These are phyloP conservation scores for Cephus cinctus DNA, from an alignment of 1,140 invertebrate species.

Conservation along the genomic window DNA sequence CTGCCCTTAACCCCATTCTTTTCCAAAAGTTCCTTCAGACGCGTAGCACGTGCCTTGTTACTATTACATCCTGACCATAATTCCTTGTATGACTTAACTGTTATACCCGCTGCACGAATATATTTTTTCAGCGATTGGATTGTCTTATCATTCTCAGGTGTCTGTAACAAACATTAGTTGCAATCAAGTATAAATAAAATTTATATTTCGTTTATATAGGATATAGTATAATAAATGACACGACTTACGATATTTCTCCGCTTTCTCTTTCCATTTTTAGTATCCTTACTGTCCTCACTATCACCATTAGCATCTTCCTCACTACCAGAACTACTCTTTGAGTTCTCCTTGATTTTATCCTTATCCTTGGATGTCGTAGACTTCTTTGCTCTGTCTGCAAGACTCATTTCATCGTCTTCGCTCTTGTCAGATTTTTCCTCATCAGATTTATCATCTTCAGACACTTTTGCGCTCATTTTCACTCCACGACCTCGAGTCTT, in stretches of 20 bases:
- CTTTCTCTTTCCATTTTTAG: background rate
- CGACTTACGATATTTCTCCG: too few species aligned
- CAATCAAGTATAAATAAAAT: background rate
- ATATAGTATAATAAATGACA: background rate
- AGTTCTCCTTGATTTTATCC: constrained; percentile 4
- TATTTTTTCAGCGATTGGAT: constrained; percentile 40
- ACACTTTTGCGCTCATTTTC: constrained; percentile 12
- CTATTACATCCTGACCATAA: constrained; percentile 38
- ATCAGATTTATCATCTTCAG: constrained; percentile 18
- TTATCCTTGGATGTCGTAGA: background rate
- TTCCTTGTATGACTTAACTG: constrained; percentile 34
- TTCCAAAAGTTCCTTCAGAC: constrained; percentile 35
- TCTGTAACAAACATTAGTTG: constrained; percentile 9
- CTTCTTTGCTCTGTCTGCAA: constrained; percentile 13
- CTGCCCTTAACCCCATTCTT: constrained; percentile 39
- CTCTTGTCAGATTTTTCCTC: constrained; percentile 13
- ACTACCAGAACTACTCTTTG: background rate
- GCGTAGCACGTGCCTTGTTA: constrained; percentile 29
- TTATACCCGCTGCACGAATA: constrained; percentile 38
- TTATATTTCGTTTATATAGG: background rate
- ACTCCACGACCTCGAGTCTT: constrained; percentile 22
- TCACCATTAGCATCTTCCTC: too few species aligned
- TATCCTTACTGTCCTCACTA: constrained; percentile 6
- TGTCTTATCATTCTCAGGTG: constrained; percentile 15
- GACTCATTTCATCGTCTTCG: constrained; percentile 19